Evolutionary conservation across 2,888 invertebrate genomes (phyloP).

Genomic region (Lamellibrachia columna): DNA sequence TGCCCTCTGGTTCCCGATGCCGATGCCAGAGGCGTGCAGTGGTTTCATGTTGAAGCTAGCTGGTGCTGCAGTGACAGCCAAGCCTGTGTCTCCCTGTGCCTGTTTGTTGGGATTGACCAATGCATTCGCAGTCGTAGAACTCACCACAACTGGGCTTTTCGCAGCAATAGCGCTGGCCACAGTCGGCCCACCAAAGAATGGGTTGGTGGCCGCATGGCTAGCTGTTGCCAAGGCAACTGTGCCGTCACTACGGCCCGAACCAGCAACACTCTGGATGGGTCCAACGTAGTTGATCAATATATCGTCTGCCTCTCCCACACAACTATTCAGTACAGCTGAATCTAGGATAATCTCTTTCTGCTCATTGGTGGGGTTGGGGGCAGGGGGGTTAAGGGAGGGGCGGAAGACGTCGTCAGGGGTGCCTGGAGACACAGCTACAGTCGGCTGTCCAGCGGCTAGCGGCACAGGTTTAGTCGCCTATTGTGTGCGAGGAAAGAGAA

Average conservation of each 20-base stretch:
- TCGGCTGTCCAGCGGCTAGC: not conserved
- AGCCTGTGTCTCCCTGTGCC: not conserved
- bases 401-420: not conserved
- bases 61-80: not conserved
- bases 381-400: not conserved
- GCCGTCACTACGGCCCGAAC: not conserved
- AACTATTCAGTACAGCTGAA: not conserved
- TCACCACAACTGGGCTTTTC: not conserved
- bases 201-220: not conserved
- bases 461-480: conserved; percentile 5
- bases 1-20: not conserved
- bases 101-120: not conserved
- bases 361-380: not conserved
- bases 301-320: not conserved
- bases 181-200: not conserved
- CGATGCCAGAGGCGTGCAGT: not conserved
- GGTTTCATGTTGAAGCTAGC: not conserved
- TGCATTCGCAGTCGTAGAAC: not conserved
- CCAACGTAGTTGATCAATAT: not conserved
- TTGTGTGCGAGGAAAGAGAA: conserved; percentile 14
- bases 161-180: not conserved
- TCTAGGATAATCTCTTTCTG: not conserved
- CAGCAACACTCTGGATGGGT: not conserved
- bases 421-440: not conserved
- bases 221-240: not conserved